Evolutionary conservation across 2,888 invertebrate genomes (phyloP).

Genomic region (Tenthredo scrophulariae): DNA sequence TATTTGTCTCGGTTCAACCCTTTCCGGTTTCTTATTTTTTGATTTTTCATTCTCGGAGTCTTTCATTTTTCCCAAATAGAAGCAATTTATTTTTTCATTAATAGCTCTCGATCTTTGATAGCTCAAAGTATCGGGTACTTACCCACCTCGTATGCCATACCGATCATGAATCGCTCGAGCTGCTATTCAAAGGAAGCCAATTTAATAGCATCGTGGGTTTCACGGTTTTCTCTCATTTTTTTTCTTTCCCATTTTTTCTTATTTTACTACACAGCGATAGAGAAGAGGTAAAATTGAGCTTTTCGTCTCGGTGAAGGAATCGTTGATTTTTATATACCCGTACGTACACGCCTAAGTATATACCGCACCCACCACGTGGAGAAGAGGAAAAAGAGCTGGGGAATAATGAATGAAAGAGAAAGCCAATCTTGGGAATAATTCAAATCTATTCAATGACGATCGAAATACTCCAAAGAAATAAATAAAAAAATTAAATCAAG

Average conservation of each 20-base stretch:
- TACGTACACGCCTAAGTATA: not conserved
- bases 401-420: not conserved
- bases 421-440: no score
- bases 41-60: not conserved
- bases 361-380: not conserved
- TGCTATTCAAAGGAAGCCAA: conserved; percentile 45
- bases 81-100: conserved; percentile 24
- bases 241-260: not conserved
- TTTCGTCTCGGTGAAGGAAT: not conserved
- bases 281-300: not conserved
- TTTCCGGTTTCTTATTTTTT: not conserved
- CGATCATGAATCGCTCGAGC: conserved; percentile 43
- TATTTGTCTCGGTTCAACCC: not conserved
- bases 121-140: not conserved
- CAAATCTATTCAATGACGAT: no score
- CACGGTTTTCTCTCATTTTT: not conserved
- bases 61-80: not conserved
- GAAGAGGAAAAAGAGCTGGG: not conserved
- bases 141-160: not conserved
- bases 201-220: conserved; percentile 36
- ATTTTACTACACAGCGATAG: not conserved
- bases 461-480: not conserved
- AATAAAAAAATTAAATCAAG: not conserved
- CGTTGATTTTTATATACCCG: not conserved
- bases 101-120: conserved; percentile 30